phyloP scores from a whole-genome alignment of 2,113 vertebrate species.

The Phycodurus eques region DNA sequence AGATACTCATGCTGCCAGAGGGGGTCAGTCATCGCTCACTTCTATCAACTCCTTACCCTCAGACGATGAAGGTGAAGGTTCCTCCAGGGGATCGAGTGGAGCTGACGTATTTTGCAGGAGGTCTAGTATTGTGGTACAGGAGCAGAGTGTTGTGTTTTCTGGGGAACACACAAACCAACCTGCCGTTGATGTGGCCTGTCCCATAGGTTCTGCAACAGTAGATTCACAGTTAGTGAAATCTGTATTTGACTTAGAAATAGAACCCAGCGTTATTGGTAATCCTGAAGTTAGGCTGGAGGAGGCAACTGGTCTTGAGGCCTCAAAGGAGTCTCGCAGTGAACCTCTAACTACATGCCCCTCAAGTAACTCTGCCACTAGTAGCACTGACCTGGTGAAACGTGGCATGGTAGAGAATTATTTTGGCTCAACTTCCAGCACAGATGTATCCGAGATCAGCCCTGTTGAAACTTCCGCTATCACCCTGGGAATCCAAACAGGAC shows the following conservation, averaged over 20 bases:
- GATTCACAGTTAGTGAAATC: constrained; percentile 35
- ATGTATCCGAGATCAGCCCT: constrained; percentile 82
- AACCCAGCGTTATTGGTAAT: constrained; percentile 45
- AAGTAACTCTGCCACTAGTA: constrained; percentile 80
- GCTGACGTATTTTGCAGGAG: constrained; percentile 70
- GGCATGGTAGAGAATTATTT: constrained; percentile 98
- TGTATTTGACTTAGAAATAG: constrained; percentile 31
- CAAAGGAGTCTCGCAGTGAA: constrained; percentile 57
- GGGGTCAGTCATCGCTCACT: constrained; percentile 95
- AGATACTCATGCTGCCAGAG: constrained; percentile 87
- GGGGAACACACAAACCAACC: constrained; percentile 43
- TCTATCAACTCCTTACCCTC: constrained; percentile 96
- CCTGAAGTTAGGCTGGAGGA: constrained; percentile 41
- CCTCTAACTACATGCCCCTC: constrained; percentile 67
- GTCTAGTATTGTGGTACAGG: constrained; percentile 77
- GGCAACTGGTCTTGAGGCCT: constrained; percentile 23
- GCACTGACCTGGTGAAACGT: constrained; percentile 88
- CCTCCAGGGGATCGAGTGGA: constrained; percentile 75
- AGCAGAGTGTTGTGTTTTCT: constrained; percentile 79
- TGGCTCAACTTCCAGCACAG: constrained; percentile 83
- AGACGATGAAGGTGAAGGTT: constrained; percentile 88
- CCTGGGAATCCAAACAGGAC: constrained; percentile 58
- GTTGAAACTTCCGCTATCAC: constrained; percentile 73
- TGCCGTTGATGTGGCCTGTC: constrained; percentile 2
- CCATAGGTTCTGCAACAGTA: constrained; percentile 3